Evolutionary conservation across 2,888 invertebrate genomes (phyloP), one percentile per base, ranked within the genome.

Genomic region (Hermodice carunculata): DNA sequence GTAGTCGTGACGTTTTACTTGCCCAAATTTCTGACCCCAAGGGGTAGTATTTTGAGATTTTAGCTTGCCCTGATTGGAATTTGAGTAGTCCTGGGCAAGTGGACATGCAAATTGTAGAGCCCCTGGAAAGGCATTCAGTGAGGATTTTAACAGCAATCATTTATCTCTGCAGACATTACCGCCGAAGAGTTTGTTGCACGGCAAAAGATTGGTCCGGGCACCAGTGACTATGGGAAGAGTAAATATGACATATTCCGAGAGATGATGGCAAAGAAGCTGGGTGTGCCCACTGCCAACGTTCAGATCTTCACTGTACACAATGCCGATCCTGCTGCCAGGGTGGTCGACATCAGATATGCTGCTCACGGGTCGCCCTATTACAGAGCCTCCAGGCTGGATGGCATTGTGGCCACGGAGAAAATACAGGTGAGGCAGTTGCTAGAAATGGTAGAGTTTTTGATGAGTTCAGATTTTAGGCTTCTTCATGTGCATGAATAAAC

Each of bases 311-410:
- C 97, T 85, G 95, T 99, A 19, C 96, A 97, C 85, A 82, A 86
- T 56, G 65, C 70, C 37, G 91, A 93, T 76, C 92, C 94, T 76
- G 94, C 95, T 0, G 94, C 94, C 1, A 89, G 94, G 43, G 96
- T 96, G 0, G 76, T 82, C 8, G 98, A 98, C 79, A 91, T 98
- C 3, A 89, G 97, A 73, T 98, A 96, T 85, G 92, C 97, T 0
- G 98, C 96, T 1, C 96, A 96, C 84, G 95, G 96, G 1, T 96
- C 97, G 0, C 95, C 97, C 1, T 98, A 95, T 84, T 96, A 96
- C 83, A 95, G 96, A 81, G 94, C 98, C 0, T 94, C 95, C 6
- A 90, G 95, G 84, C 89, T 98, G 73, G 96, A 99, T 84, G 98
- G 98, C 14, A 92, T 97, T 61, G 94, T 98, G 8, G 61, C 73